Evolutionary conservation across 2,888 invertebrate species (phyloP), one percentile per base, ranked within the genome.

Genomic region (Gortyna flavago): DNA sequence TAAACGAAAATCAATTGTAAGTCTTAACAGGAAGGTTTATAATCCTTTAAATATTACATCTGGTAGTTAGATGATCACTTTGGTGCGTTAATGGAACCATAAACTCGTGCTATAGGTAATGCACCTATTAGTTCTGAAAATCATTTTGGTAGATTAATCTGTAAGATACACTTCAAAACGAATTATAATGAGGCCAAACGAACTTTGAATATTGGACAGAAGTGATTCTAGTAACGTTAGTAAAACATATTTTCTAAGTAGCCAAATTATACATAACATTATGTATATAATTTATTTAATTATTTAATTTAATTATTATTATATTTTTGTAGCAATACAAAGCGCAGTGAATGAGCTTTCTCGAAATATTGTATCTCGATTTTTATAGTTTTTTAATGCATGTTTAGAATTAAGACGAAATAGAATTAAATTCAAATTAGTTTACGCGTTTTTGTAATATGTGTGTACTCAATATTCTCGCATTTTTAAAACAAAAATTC

Each of bases 291-390:
- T 65, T 81, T 81, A 72, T 64, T 61, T 69, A 61, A 21, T 69
- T 70, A n/a, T n/a, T n/a, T n/a, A n/a, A n/a, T n/a, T n/a, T n/a
- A n/a, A n/a, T n/a, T n/a, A n/a, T n/a, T n/a, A n/a, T n/a, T n/a
- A 1, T 70, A 32, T 29, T 29, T 64, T 68, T 67, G 5, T 81
- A 48, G 29, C 6, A 6, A 16, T 67, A 62, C 35, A 32, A 61
- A 72, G 29, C 57, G 35, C 44, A 70, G 29, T 59, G 11, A 74
- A 75, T 32, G 6, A 78, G 72, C 68, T 78, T 83, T 83, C 79
- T 74, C 57, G 48, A 65, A 64, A 59, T 65, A 69, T 83, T 86
- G 86, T 71, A 83, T 86, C 83, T 83, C 86, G 66, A 41, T 69
- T 35, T 80, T 66, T 62, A 48, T 51, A 59, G 25, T 2, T 65